Conservation (phyloP, 2,797 vertebrate species). For the Echeneis naucrates region DNA sequence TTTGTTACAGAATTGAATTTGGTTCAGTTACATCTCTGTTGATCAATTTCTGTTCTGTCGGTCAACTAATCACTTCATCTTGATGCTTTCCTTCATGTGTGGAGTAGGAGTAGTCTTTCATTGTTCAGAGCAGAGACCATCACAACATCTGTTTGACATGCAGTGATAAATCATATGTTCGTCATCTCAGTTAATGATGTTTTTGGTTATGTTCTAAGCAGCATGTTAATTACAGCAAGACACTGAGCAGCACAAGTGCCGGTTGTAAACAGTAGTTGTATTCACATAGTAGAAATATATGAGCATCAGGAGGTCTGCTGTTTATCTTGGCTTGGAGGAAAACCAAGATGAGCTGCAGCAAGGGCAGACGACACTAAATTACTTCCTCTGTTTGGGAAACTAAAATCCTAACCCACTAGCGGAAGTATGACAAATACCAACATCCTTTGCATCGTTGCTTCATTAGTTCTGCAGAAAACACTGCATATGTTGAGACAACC, state of each 20-base stretch:
- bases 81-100: background rate
- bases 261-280: conserved; percentile 28
- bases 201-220: background rate
- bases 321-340: conserved; percentile 42
- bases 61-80: background rate
- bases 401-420: conserved; percentile 17
- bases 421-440: conserved; percentile 2
- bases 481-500: background rate
- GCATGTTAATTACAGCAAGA: background rate
- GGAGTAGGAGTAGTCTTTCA: background rate
- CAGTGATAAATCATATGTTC: background rate
- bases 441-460: background rate
- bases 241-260: background rate
- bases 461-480: background rate
- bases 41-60: background rate
- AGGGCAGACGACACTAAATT: conserved; percentile 38
- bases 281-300: conserved; percentile 38
- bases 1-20: background rate
- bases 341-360: conserved; percentile 29
- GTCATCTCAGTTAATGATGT: background rate
- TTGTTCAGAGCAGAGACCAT: background rate
- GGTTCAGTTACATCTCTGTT: background rate
- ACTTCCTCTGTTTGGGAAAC: conserved; percentile 34
- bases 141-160: background rate
- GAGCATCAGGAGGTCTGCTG: conserved; percentile 32